Base-by-base conservation (phyloP, 2,113 vertebrate genomes). In the Chascanopsetta lugubris region DNA sequence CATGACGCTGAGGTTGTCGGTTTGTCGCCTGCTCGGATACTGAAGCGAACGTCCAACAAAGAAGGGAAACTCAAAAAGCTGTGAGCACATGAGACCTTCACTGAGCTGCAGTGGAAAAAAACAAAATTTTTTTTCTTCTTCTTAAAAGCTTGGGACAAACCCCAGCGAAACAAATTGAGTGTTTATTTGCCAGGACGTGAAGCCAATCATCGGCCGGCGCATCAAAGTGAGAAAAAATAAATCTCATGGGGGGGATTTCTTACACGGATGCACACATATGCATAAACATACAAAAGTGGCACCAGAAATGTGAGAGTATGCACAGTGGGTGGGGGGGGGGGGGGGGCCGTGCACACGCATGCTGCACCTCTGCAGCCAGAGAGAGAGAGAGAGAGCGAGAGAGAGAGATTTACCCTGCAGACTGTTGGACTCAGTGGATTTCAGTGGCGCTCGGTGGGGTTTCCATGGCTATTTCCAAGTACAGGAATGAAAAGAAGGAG, bases 391-490 rank as follows among this genome's bases (percentile, higher is more conserved):
- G n/a, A n/a, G n/a, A n/a, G n/a, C n/a, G n/a, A n/a, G n/a, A n/a
- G n/a, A n/a, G n/a, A n/a, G 43, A 87, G 85, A 77, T 87, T 91
- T 86, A 80, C 74, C 75, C 62, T n/a, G 53, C 53, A 75, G 63
- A 84, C 75, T 85, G 73, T 69, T 69, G 82, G 87, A 90, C 88
- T 88, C 79, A 86, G 85, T n/a, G 88, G 88, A 75, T 87, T 73
- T 90, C 89, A 77, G 80, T 61, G 79, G 79, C 27, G 60, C 20
- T 62, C 78, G 77, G 80, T 72, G 5, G 79, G 68, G 93, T 93
- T 91, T 89, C 93, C 88, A 92, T 91, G 93, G 93, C 83, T 84
- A 93, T 60, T n/a, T 88, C 79, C 73, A 55, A 72, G 82, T 86
- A 67, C 72, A 91, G 87, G 83, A 85, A 86, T 91, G 89, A 92